phyloP scores from a whole-genome alignment of 1,140 invertebrate genomes.

The Drosophila malerkotliana region DNA sequence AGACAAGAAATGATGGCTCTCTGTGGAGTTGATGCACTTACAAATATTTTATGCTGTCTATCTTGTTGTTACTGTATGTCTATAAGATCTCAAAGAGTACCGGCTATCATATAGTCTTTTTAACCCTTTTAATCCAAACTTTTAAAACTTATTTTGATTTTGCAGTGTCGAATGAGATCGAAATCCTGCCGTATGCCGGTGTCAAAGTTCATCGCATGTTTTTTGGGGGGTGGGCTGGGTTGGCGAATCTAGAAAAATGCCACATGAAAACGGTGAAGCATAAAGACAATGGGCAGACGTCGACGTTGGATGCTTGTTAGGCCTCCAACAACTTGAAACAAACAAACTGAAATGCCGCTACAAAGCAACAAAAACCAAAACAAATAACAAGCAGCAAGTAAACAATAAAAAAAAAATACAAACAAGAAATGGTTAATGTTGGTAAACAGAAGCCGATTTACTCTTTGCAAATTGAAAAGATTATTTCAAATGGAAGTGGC shows the following conservation, averaged over 20 bases:
- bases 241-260: constrained; percentile 79
- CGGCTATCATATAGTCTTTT: not conserved
- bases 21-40: not conserved
- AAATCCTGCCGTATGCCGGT: constrained; percentile 33
- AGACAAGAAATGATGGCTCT: not conserved
- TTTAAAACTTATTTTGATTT: not conserved
- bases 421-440: constrained; percentile 23
- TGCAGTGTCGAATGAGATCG: constrained; percentile 2
- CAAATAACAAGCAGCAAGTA: constrained; percentile 50
- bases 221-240: constrained; percentile 50
- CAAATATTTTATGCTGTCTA: not conserved
- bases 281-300: constrained; percentile 75
- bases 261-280: constrained; percentile 34
- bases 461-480: constrained; percentile 17
- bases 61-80: not conserved
- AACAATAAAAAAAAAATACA: constrained; percentile 37
- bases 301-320: constrained; percentile 69
- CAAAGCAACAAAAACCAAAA: constrained; percentile 28
- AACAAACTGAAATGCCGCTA: constrained; percentile 70
- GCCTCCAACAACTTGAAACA: constrained; percentile 64
- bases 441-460: constrained; percentile 39
- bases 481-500: not conserved
- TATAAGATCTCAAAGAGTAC: not conserved
- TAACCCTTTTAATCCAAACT: too few relatives aligned
- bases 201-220: constrained; percentile 78